Conservation (phyloP, 2,888 invertebrate genomes). For the Parochlus steinenii region DNA sequence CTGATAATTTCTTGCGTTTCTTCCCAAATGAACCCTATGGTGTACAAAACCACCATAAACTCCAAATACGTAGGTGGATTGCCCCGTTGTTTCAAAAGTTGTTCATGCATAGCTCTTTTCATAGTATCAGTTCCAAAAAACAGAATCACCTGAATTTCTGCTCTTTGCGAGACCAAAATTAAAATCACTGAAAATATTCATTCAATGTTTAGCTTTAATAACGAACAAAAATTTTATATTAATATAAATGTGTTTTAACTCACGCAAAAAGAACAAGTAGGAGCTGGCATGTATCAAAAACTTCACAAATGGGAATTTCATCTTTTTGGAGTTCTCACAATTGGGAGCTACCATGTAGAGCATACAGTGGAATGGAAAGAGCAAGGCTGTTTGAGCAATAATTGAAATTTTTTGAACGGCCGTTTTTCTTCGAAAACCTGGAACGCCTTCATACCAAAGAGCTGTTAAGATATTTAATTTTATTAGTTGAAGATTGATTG, state of each 20-base stretch:
- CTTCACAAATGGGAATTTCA: conserved; percentile 92
- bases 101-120: conserved; percentile 42
- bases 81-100: conserved; percentile 58
- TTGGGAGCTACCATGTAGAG: conserved; percentile 75
- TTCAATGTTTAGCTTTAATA: background rate
- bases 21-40: conserved; percentile 79
- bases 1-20: conserved; percentile 82
- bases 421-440: conserved; percentile 76
- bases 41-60: conserved; percentile 65
- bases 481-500: no score
- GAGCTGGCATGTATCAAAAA: conserved; percentile 89
- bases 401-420: conserved; percentile 54
- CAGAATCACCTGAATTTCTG: conserved; percentile 58
- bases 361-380: conserved; percentile 77
- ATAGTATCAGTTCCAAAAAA: conserved; percentile 55
- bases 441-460: conserved; percentile 87
- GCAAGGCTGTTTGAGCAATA: conserved; percentile 54
- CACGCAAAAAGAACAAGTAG: conserved; percentile 83
- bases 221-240: conserved; percentile 10
- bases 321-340: conserved; percentile 59
- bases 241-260: conserved; percentile 30
- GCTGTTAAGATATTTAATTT: no score
- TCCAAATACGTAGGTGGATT: conserved; percentile 74
- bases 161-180: conserved; percentile 82
- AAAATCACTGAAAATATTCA: conserved; percentile 49